Evolutionary conservation across 2,888 invertebrate genomes (phyloP).

Genomic region (Argynnis bischoffii): DNA sequence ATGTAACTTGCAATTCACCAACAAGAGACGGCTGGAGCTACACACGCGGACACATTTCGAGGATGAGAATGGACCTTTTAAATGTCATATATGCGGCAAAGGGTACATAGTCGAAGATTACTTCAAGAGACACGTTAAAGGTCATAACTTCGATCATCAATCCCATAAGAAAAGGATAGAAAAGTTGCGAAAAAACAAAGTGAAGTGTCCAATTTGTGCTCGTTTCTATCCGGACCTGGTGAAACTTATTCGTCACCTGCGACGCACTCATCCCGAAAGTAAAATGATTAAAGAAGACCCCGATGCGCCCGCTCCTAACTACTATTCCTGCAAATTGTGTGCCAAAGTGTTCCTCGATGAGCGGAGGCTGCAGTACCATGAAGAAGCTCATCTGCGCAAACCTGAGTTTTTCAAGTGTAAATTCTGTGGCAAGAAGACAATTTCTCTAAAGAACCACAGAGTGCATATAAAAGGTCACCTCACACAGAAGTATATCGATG

Average conservation of each 20-base stretch:
- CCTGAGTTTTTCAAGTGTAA: slow-evolving; percentile 75
- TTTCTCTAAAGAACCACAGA: slow-evolving; percentile 68
- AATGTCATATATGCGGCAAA: slow-evolving; percentile 78
- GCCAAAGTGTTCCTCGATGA: slow-evolving; percentile 72
- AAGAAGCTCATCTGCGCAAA: slow-evolving; percentile 69
- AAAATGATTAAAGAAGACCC: slow-evolving; percentile 79
- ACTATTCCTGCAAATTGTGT: slow-evolving; percentile 72
- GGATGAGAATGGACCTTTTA: slow-evolving; percentile 76
- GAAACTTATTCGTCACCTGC: slow-evolving; percentile 73
- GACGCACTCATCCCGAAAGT: slow-evolving; percentile 73
- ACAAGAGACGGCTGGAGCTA: slow-evolving; percentile 70
- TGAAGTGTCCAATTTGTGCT: slow-evolving; percentile 74
- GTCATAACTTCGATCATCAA: slow-evolving; percentile 76
- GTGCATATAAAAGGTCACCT: slow-evolving; percentile 71
- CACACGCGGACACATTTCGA: slow-evolving; percentile 77
- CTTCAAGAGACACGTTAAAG: slow-evolving; percentile 73
- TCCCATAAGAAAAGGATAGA: slow-evolving; percentile 69
- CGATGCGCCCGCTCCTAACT: slow-evolving; percentile 67
- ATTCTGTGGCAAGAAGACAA: slow-evolving; percentile 73
- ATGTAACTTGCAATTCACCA: slow-evolving; percentile 74
- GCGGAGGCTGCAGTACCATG: slow-evolving; percentile 62
- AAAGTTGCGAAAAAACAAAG: slow-evolving; percentile 67
- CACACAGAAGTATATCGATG: slow-evolving; percentile 65
- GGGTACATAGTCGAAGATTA: slow-evolving; percentile 79
- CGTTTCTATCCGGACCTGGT: slow-evolving; percentile 68